These are phyloP conservation scores for Pavo muticus DNA, from an alignment of 2,113 vertebrate species.

Conservation along the genomic window DNA sequence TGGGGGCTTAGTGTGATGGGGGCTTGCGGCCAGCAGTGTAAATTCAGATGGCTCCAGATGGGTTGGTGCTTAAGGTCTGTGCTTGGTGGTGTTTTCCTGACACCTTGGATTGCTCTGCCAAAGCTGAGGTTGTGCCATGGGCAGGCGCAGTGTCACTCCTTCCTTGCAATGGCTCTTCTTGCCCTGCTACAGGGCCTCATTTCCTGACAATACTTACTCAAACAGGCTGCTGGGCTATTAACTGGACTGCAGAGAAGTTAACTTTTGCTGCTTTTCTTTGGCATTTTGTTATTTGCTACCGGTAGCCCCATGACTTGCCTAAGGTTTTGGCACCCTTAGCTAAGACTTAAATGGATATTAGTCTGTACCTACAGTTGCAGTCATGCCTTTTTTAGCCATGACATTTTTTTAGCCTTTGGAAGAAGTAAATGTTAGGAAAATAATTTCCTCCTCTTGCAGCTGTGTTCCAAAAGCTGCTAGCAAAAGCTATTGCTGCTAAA, in stretches of 20 bases:
- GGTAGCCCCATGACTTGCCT: neutral
- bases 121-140: neutral
- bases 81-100: neutral
- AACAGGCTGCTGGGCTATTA: slow-evolving; percentile 8
- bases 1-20: neutral
- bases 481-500: slow-evolving; percentile 48
- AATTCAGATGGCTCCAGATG: neutral
- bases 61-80: neutral
- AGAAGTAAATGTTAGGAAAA: slow-evolving; percentile 59
- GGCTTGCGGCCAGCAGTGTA: neutral
- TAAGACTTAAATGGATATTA: neutral
- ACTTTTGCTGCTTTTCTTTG: slow-evolving; percentile 1
- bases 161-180: neutral
- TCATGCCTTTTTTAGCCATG: slow-evolving; percentile 23
- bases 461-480: slow-evolving; percentile 50
- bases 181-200: neutral
- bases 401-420: slow-evolving; percentile 56
- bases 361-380: neutral
- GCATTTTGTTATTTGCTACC: slow-evolving; percentile 20
- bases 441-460: slow-evolving; percentile 9
- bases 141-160: neutral
- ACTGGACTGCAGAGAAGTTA: slow-evolving; percentile 3
- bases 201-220: slow-evolving; percentile 16
- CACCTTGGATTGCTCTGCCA: neutral
- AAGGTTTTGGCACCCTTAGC: neutral